phyloP scores from a whole-genome alignment of 2,888 invertebrate species.

The Ferrisia virgata region DNA sequence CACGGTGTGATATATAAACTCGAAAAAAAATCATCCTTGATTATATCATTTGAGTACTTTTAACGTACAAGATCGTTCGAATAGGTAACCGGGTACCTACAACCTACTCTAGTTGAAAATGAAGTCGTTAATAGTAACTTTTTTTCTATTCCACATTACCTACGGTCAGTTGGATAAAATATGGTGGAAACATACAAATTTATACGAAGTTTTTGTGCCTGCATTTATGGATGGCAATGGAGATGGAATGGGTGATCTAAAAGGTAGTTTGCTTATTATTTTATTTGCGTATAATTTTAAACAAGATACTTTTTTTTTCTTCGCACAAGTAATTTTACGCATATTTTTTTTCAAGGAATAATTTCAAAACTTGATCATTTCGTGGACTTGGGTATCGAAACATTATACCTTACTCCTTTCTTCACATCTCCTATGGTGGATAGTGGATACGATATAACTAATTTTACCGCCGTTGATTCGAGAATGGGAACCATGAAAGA shows the following conservation, averaged over 20 bases:
- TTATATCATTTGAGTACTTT: too few species aligned
- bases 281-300: too few species aligned
- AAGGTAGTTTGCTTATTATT: slow-evolving; percentile 66
- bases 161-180: slow-evolving; percentile 59
- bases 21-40: too few species aligned
- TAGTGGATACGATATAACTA: slow-evolving; percentile 73
- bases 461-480: slow-evolving; percentile 65
- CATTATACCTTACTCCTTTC: slow-evolving; percentile 71
- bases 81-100: too few species aligned
- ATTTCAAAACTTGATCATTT: slow-evolving; percentile 63
- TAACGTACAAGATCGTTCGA: too few species aligned
- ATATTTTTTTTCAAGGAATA: slow-evolving; percentile 61
- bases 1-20: too few species aligned
- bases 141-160: neutral
- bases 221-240: slow-evolving; percentile 81
- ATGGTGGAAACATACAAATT: slow-evolving; percentile 70
- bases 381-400: slow-evolving; percentile 64
- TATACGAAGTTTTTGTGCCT: slow-evolving; percentile 83
- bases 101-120: too few species aligned
- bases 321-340: too few species aligned
- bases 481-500: slow-evolving; percentile 70
- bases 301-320: too few species aligned
- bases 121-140: too few species aligned
- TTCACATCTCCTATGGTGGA: slow-evolving; percentile 70
- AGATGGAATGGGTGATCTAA: slow-evolving; percentile 62